These are phyloP conservation scores for Eudasyphora cyanicolor DNA, from an alignment of 2,888 invertebrate genomes.

Conservation along the genomic window DNA sequence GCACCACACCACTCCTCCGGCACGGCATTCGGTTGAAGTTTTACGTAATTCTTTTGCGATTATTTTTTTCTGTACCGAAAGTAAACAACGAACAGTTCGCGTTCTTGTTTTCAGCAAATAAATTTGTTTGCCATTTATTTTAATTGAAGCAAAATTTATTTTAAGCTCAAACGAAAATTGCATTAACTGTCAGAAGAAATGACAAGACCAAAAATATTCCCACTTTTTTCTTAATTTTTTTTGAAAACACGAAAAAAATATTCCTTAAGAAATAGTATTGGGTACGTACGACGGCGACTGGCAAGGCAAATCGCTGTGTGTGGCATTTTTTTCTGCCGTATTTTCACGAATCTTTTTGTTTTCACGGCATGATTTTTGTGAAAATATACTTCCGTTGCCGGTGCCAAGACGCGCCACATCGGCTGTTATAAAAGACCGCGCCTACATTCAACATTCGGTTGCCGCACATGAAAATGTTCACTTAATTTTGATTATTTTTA, in stretches of 20 bases:
- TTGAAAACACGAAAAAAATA: too few species aligned
- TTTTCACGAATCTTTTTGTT: neutral
- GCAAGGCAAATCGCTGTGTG: neutral
- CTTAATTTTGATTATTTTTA: conserved; percentile 20
- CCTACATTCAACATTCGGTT: neutral
- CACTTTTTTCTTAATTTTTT: conserved; percentile 14
- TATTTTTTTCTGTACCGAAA: conserved; percentile 34
- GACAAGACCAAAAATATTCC: conserved; percentile 44
- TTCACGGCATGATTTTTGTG: conserved; percentile 14
- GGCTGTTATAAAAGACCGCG: conserved; percentile 11
- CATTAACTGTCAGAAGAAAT: conserved; percentile 59
- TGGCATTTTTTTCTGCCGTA: conserved; percentile 10
- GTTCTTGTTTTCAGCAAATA: conserved; percentile 40
- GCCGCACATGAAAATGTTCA: neutral
- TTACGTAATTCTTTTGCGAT: conserved; percentile 20
- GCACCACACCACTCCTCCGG: neutral
- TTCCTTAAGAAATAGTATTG: neutral
- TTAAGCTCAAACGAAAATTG: conserved; percentile 59
- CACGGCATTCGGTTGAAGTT: conserved; percentile 12
- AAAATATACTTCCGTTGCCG: conserved; percentile 52
- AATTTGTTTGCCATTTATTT: conserved; percentile 59
- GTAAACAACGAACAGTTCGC: conserved; percentile 13
- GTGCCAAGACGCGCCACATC: conserved; percentile 8
- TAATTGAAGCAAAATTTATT: conserved; percentile 59
- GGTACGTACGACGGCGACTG: neutral